These are phyloP conservation scores for Saturnia japonica DNA, from an alignment of 2,888 invertebrate species.

Conservation along the genomic window DNA sequence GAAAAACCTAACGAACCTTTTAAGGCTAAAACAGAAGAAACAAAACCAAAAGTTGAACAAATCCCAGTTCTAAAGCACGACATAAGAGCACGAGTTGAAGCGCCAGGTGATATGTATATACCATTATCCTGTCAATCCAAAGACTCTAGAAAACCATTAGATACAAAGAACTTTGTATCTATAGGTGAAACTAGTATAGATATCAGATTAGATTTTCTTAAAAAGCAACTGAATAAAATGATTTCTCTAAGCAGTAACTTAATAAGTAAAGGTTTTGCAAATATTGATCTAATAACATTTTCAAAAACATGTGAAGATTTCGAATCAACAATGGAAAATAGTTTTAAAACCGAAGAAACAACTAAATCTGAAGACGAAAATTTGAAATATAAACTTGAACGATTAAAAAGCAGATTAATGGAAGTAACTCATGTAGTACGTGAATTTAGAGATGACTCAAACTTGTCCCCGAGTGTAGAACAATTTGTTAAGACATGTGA, in stretches of 20 bases:
- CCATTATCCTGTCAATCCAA: not conserved
- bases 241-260: conserved; percentile 36
- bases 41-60: not conserved
- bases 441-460: conserved; percentile 32
- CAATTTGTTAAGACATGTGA: conserved; percentile 37
- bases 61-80: not conserved
- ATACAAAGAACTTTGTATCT: conserved; percentile 5
- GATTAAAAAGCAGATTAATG: conserved; percentile 36
- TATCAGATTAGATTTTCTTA: conserved; percentile 32
- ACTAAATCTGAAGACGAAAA: conserved; percentile 21
- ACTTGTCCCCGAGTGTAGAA: conserved; percentile 33
- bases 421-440: conserved; percentile 36
- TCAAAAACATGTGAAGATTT: conserved; percentile 38
- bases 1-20: not conserved
- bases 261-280: conserved; percentile 32
- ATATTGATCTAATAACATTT: conserved; percentile 33
- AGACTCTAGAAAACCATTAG: not conserved
- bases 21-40: not conserved
- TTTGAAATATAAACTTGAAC: conserved; percentile 30
- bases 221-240: conserved; percentile 34
- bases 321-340: conserved; percentile 31
- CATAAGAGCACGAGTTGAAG: not conserved
- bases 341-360: conserved; percentile 24
- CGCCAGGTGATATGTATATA: not conserved
- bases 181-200: conserved; percentile 15